A percentile compares a stretch with the other conserved stretches of the same genome.
Evolutionary conservation across 2,797 vertebrate species (phyloP).

Genomic region (Ambastaia sidthimunki): DNA sequence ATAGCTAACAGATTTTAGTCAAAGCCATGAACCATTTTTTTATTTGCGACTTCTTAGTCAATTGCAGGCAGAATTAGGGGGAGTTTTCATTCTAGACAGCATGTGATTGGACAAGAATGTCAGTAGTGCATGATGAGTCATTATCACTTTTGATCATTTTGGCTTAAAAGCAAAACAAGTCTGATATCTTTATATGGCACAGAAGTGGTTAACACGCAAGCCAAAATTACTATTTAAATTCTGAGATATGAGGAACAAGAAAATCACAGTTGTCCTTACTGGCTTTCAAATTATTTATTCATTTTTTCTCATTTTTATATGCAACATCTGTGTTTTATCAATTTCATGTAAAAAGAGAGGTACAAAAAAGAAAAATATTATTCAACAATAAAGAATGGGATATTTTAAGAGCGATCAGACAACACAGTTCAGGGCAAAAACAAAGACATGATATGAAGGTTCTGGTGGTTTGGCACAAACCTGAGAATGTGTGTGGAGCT

Average conservation of each 20-base stretch:
- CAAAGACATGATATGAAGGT: slow-evolving; percentile 66
- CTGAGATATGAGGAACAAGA: slow-evolving; percentile 66
- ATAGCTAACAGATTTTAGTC: background rate
- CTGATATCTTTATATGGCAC: too few species aligned
- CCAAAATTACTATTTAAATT: slow-evolving; percentile 39
- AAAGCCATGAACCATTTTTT: too few species aligned
- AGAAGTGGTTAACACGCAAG: too few species aligned
- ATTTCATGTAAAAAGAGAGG: slow-evolving; percentile 74
- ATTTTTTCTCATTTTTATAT: slow-evolving; percentile 70
- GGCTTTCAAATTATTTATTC: slow-evolving; percentile 78
- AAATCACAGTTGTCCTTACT: slow-evolving; percentile 58
- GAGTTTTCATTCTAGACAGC: too few species aligned
- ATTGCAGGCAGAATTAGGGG: too few species aligned
- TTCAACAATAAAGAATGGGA: slow-evolving; percentile 56
- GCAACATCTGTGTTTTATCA: slow-evolving; percentile 81
- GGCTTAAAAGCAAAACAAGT: too few species aligned
- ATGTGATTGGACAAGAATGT: too few species aligned
- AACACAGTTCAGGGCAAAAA: slow-evolving; percentile 57
- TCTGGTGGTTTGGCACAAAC: slow-evolving; percentile 72
- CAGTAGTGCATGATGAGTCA: too few species aligned
- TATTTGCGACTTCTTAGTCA: too few species aligned
- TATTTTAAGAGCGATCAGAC: slow-evolving; percentile 69
- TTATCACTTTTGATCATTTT: too few species aligned
- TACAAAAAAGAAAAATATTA: slow-evolving; percentile 62
- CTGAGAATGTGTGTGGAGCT: slow-evolving; percentile 59